Base-by-base conservation (phyloP, 2,888 invertebrate genomes). In the Ligdia adustata region DNA sequence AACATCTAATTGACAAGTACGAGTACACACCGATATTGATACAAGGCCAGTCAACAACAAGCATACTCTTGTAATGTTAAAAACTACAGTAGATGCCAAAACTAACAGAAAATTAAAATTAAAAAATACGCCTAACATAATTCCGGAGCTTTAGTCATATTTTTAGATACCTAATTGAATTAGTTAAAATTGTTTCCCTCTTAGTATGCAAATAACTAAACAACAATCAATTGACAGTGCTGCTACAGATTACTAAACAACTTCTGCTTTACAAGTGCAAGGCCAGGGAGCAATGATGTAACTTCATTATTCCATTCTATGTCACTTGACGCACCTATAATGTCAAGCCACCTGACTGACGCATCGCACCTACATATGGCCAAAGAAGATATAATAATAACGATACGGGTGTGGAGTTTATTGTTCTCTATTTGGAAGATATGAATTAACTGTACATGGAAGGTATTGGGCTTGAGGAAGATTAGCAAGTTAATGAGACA, bases 301-400 rank as follows among this genome's bases (percentile, higher is more conserved):
- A 9, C 2, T 20, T 28, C 18, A 16, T 24, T 27, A 44, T 27
- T 14, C 32, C 9, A 26, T 35, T 26, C 5, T 37, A 15, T 28
- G 7, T 12, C 9, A 7, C 22, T 22, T 2, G 22, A 22, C 7
- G 7, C n/a, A 22, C 22, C 6, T 7, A 16, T 20, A 7, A 33
- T 37, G 15, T 7, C 11, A 37, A 44, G 41, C 34, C 39, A 52
- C 53, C 55, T 55, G 58, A 55, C 55, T 55, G 58, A 55, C 53
- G 32, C 47, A 55, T 48, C 38, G 20, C 22, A 38, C 42, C 38
- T 38, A n/a, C n/a, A n/a, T n/a, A n/a, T n/a, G n/a, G n/a, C n/a
- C n/a, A n/a, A n/a, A n/a, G n/a, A n/a, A n/a, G n/a, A n/a, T n/a
- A n/a, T n/a, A n/a, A n/a, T n/a, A n/a, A n/a, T n/a, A n/a, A n/a